Percentiles rank a stretch among this genome's conserved stretches.
These are phyloP conservation scores for Platygyra sinensis DNA, from an alignment of 64 coral and sea anemone species.

Conservation along the genomic window DNA sequence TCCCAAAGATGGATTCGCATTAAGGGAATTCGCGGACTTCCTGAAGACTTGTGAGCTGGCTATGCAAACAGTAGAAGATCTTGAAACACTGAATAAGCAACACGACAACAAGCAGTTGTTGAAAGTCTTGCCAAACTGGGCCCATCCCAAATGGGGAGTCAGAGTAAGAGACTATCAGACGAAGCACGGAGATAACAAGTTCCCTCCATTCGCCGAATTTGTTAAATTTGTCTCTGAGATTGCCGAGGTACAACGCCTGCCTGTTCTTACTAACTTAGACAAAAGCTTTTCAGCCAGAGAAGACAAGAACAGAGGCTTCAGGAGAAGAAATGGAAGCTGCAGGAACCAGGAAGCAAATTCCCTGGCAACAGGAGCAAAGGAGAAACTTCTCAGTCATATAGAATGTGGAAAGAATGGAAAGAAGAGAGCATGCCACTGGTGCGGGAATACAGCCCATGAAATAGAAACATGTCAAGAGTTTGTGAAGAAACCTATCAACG, in stretches of 20 bases:
- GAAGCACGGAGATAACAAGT: constrained; percentile 25
- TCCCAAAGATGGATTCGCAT: constrained; percentile 27
- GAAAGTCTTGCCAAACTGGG: constrained; percentile 33
- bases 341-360: no score
- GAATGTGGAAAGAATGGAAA: no score
- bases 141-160: constrained; percentile 33
- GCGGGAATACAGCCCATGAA: no score
- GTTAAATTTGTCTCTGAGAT: constrained; percentile 25
- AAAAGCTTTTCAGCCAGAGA: no score
- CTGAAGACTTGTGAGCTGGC: constrained; percentile 42
- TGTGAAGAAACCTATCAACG: no score
- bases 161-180: constrained; percentile 25
- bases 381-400: no score
- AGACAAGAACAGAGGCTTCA: no score
- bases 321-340: no score
- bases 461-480: no score
- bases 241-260: constrained; percentile 32
- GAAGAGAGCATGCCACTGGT: no score
- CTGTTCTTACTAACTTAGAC: no score
- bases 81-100: constrained; percentile 47
- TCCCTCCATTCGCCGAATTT: constrained; percentile 21
- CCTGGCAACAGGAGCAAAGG: no score
- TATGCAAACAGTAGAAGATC: constrained; percentile 40
- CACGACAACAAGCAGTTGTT: constrained; percentile 41
- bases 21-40: constrained; percentile 52